Percentiles rank a stretch among this genome's conserved stretches.
These are phyloP conservation scores for Dendroctonus ponderosae DNA, from an alignment of 1,140 invertebrate genomes.

Conservation along the genomic window DNA sequence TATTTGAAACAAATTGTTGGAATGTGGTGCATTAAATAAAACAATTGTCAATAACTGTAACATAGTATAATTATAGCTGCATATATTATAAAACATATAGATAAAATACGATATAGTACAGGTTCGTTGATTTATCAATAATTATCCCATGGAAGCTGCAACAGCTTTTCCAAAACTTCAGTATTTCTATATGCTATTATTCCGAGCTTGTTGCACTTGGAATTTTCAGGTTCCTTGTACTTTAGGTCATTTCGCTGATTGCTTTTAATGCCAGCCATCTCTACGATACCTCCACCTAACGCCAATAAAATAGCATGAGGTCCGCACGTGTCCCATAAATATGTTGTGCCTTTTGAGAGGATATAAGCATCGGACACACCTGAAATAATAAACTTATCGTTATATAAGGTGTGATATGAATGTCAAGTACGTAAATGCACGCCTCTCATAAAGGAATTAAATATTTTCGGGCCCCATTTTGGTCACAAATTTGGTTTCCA, in stretches of 20 bases:
- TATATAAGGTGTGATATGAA: not conserved
- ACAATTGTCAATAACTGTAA: too few species aligned
- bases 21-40: too few species aligned
- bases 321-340: constrained; percentile 83
- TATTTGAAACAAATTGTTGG: too few species aligned
- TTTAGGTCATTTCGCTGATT: constrained; percentile 44
- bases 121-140: too few species aligned
- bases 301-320: constrained; percentile 74
- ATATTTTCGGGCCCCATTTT: not conserved
- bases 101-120: too few species aligned
- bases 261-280: constrained; percentile 34
- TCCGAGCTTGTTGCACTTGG: constrained; percentile 58
- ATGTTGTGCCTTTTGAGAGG: constrained; percentile 75
- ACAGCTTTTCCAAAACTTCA: constrained; percentile 47
- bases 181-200: constrained; percentile 61
- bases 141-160: constrained; percentile 17
- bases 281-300: constrained; percentile 62
- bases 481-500: too few species aligned
- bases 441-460: not conserved
- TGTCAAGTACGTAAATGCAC: not conserved
- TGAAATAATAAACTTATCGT: constrained; percentile 2
- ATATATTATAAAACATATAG: too few species aligned
- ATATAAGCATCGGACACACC: constrained; percentile 71
- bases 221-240: constrained; percentile 27
- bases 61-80: too few species aligned